phyloP scores from a whole-genome alignment of 2,888 invertebrate species.

The Rhabditoides inermis region DNA sequence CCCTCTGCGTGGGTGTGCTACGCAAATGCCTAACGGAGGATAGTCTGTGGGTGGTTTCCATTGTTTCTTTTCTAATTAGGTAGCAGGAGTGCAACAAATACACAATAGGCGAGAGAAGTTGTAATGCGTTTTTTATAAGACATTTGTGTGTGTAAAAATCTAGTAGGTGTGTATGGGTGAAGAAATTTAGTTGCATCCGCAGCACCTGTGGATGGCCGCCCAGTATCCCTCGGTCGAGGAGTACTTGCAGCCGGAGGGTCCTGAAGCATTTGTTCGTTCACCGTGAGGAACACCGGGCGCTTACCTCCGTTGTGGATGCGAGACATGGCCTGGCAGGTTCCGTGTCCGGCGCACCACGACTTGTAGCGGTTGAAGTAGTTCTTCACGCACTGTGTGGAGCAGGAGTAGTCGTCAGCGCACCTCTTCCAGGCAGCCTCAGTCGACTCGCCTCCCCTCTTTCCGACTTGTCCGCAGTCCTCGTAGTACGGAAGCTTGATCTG shows the following conservation, averaged over 20 bases:
- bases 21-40: too few relatives aligned
- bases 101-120: too few relatives aligned
- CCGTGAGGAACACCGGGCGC: too few relatives aligned
- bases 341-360: constrained; percentile 8
- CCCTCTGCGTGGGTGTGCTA: too few relatives aligned
- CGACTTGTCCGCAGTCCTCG: constrained; percentile 48
- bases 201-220: constrained; percentile 6
- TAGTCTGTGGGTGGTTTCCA: too few relatives aligned
- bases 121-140: too few relatives aligned
- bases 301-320: constrained; percentile 17
- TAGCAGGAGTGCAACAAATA: too few relatives aligned
- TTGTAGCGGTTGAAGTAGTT: constrained; percentile 21
- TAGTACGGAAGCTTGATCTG: constrained; percentile 52
- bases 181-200: constrained; percentile 7
- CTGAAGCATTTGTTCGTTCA: too few relatives aligned
- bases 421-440: constrained; percentile 28
- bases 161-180: too few relatives aligned
- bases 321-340: constrained; percentile 8
- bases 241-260: constrained; percentile 6
- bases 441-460: constrained; percentile 35
- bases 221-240: constrained; percentile 5
- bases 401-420: constrained; percentile 21
- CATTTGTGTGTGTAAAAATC: too few relatives aligned
- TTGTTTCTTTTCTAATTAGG: too few relatives aligned
- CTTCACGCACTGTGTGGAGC: constrained; percentile 14